These are phyloP conservation scores for Oreochromis aureus DNA, from an alignment of 2,113 vertebrate genomes.

Conservation along the genomic window DNA sequence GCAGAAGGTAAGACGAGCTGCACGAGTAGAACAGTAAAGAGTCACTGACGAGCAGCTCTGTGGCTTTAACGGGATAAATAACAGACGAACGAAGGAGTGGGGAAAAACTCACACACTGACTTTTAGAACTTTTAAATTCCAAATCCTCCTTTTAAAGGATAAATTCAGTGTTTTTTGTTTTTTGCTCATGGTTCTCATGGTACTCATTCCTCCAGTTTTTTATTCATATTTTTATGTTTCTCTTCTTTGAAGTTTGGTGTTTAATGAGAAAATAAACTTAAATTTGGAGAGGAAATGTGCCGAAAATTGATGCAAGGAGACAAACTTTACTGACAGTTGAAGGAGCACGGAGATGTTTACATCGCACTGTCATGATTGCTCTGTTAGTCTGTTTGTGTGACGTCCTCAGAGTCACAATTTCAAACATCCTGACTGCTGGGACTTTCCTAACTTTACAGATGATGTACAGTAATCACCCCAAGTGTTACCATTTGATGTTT, in stretches of 20 bases:
- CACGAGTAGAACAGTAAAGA: not conserved
- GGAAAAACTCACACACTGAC: not conserved
- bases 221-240: not conserved
- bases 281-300: not conserved
- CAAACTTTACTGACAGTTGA: not conserved
- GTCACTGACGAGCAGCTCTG: too few species aligned
- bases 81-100: not conserved
- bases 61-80: not conserved
- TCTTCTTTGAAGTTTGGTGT: not conserved
- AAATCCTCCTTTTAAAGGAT: not conserved
- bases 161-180: not conserved
- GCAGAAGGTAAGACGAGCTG: not conserved
- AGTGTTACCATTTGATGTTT: not conserved
- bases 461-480: not conserved
- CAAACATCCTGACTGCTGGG: not conserved
- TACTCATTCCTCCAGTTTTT: not conserved
- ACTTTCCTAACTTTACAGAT: not conserved
- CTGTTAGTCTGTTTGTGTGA: not conserved
- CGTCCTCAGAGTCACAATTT: not conserved
- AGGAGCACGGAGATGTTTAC: not conserved
- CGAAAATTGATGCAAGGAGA: not conserved
- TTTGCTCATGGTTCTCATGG: not conserved
- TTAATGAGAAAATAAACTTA: not conserved
- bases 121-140: not conserved
- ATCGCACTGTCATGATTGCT: not conserved